Evolutionary conservation across 2,888 invertebrate species (phyloP).

Genomic region (Heteromurus nitidus): DNA sequence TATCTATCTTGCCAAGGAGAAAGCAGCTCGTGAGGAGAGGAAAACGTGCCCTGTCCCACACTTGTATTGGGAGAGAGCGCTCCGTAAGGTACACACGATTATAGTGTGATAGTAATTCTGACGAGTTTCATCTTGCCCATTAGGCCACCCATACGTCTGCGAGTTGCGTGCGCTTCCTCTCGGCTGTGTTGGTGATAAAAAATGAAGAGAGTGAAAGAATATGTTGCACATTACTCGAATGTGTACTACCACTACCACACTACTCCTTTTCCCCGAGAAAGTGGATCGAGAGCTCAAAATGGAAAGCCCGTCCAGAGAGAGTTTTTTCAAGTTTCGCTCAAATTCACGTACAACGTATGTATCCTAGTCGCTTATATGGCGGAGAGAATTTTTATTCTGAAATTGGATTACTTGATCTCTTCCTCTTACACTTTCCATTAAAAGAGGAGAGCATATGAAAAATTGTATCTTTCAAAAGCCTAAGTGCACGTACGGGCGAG

Average conservation of each 20-base stretch:
- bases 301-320: neutral
- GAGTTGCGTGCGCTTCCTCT: neutral
- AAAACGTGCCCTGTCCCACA: neutral
- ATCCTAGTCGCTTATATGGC: neutral
- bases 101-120: conserved; percentile 28
- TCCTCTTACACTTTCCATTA: conserved; percentile 41
- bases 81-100: neutral
- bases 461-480: conserved; percentile 38
- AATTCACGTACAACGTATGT: too few species aligned
- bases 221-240: conserved; percentile 14
- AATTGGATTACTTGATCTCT: conserved; percentile 56
- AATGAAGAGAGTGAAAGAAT: conserved; percentile 25
- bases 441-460: conserved; percentile 41
- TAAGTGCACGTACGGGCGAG: neutral
- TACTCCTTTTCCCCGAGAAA: neutral
- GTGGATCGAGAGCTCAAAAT: neutral
- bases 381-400: conserved; percentile 30
- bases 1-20: neutral
- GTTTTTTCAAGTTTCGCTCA: neutral
- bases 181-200: neutral
- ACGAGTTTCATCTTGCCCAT: conserved; percentile 10
- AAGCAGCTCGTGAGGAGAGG: neutral
- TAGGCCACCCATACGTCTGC: neutral
- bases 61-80: neutral
- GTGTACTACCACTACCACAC: neutral